Conservation (phyloP, 2,113 vertebrate genomes). For the Microtus ochrogaster region DNA sequence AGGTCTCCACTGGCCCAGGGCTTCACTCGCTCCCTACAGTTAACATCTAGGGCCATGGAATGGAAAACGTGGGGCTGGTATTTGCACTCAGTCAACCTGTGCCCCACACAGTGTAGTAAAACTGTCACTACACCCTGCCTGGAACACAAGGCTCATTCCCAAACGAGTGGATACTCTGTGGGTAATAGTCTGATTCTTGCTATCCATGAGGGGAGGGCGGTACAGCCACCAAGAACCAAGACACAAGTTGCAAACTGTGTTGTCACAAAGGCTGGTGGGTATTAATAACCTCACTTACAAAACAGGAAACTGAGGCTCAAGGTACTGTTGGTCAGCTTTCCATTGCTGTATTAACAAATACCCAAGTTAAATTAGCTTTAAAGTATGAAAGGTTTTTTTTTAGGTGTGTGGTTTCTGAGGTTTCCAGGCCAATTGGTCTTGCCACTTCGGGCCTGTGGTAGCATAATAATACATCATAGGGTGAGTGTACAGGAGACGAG, state of each 20-base stretch:
- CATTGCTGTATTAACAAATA: background rate
- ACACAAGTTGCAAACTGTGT: accelerated
- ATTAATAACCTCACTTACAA: background rate
- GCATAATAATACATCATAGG: background rate
- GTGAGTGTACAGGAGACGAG: background rate
- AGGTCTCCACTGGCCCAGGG: background rate
- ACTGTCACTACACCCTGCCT: accelerated
- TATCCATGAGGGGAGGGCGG: accelerated
- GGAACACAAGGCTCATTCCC: background rate
- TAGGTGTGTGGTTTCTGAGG: background rate
- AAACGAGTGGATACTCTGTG: background rate
- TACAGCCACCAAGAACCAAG: background rate
- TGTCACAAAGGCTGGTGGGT: background rate
- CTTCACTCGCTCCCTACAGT: background rate
- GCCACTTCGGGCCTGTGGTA: background rate
- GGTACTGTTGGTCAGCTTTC: background rate
- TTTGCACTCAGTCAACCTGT: background rate
- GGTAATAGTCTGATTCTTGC: background rate
- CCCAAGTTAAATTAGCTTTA: background rate
- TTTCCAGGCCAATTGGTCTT: background rate
- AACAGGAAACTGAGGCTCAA: background rate
- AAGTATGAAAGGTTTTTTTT: background rate
- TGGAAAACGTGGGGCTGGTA: background rate
- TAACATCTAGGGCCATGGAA: background rate
- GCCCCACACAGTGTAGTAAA: background rate